phyloP scores from a whole-genome alignment of 2,797 vertebrate genomes.

The Ptychobarbus kaznakovi region DNA sequence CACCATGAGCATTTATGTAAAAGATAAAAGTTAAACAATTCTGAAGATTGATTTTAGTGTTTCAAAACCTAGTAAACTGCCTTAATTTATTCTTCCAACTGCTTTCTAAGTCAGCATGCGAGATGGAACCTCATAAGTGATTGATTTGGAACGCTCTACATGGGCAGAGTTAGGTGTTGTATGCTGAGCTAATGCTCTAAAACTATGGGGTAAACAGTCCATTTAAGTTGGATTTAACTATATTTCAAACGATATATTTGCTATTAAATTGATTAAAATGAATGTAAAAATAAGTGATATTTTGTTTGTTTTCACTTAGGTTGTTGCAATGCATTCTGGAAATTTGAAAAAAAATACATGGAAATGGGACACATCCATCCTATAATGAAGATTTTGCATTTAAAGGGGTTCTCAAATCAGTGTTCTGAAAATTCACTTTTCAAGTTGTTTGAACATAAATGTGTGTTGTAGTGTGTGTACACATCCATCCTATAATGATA shows the following conservation, averaged over 20 bases:
- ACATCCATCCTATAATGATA: no score
- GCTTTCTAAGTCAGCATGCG: not conserved
- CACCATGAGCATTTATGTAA: not conserved
- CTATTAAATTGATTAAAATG: not conserved
- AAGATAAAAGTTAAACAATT: not conserved
- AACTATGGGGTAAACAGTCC: not conserved
- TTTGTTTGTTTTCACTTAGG: not conserved
- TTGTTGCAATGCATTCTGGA: constrained; percentile 3
- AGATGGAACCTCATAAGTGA: not conserved
- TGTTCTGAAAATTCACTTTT: no score
- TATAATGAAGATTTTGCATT: no score
- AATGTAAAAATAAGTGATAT: not conserved
- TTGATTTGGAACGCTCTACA: not conserved
- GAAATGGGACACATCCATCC: no score
- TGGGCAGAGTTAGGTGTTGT: not conserved
- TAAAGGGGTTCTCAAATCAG: no score
- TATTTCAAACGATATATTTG: not conserved
- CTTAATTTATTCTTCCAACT: not conserved
- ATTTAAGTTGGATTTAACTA: not conserved
- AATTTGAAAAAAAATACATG: not conserved
- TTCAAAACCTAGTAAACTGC: not conserved
- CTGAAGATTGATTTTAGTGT: not conserved
- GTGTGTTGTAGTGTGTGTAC: no score
- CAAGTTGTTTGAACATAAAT: no score
- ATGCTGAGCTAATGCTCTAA: not conserved